A percentile compares a stretch with the other conserved stretches of the same genome.
Conservation (phyloP, 2,888 invertebrate species). For the Epistrophella euchroma region DNA sequence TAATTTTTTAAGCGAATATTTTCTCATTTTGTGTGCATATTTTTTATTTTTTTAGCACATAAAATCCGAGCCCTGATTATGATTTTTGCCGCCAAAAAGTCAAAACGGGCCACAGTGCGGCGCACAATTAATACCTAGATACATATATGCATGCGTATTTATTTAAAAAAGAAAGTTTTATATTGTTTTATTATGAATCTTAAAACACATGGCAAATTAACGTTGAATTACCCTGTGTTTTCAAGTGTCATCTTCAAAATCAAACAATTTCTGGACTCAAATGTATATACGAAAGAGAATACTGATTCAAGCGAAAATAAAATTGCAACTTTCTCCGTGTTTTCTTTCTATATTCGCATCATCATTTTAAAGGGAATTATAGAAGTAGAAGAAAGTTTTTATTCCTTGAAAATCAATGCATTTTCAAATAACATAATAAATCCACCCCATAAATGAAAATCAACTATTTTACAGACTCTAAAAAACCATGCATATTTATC, state of each 20-base stretch:
- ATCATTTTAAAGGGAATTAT: not conserved
- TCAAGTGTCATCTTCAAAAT: not conserved
- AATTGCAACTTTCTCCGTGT: not conserved
- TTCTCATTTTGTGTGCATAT: too few species aligned
- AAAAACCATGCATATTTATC: not conserved
- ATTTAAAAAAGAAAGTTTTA: too few species aligned
- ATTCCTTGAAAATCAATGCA: not conserved
- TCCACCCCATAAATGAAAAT: slow-evolving; percentile 32
- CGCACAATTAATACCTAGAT: too few species aligned
- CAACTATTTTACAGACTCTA: not conserved
- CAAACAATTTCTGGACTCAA: not conserved
- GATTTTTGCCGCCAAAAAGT: too few species aligned
- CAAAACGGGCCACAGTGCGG: too few species aligned
- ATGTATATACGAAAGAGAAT: not conserved
- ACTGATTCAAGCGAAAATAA: not conserved
- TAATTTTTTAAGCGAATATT: too few species aligned
- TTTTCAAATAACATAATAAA: not conserved
- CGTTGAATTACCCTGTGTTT: not conserved
- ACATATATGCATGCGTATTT: too few species aligned
- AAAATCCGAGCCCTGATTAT: too few species aligned
- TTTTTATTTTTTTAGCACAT: too few species aligned
- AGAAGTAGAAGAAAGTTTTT: not conserved
- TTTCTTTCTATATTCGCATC: not conserved
- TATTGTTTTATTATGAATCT: too few species aligned
- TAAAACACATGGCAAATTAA: too few species aligned